Base-by-base conservation (phyloP, 2,797 vertebrate genomes). In the Oreortyx pictus region DNA sequence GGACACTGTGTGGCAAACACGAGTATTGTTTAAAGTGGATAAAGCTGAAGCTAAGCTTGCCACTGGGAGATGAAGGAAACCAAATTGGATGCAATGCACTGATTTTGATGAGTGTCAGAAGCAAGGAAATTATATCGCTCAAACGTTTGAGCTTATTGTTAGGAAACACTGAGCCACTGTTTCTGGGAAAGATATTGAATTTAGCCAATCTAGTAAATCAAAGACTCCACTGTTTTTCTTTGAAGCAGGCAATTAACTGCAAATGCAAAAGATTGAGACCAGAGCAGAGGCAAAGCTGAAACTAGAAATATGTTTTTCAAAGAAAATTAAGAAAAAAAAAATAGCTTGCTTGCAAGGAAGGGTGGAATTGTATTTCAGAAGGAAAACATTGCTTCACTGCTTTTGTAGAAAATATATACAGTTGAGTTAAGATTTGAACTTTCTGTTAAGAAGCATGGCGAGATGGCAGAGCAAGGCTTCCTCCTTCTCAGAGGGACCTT, bases 131-230 rank as follows among this genome's bases (percentile, higher is more conserved):
- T 85, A 27, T 62, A 92, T 88, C 91, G 79, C 59, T 92, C 88
- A 67, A 92, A 80, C 37, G 75, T 60, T 86, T 84, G 82, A 71
- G 59, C 75, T 52, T 79, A n/a, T 62, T 83, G 66, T 92, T 81
- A 93, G 39, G 56, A 76, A 94, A 93, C 59, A 87, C 43, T 88
- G 91, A 95, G 39, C 70, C 61, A 46, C 31, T 78, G 75, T 86
- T 96, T 94, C 92, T 95, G 94, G 94, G 91, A 93, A 95, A 92
- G 54, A 89, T 60, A 75, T 74, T 88, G 71, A 84, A 73, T 87
- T 93, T 70, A 78, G 71, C 74, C 88, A 86, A 52, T 52, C 52
- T 41, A 80, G 73, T 71, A 74, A 94, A 95, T 88, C 88, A 95
- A 92, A 97, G 89, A 33, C 39, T 82, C 92, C 52, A 64, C 37